phyloP scores from a whole-genome alignment of 2,797 vertebrate genomes.

The Scarus forsteni region DNA sequence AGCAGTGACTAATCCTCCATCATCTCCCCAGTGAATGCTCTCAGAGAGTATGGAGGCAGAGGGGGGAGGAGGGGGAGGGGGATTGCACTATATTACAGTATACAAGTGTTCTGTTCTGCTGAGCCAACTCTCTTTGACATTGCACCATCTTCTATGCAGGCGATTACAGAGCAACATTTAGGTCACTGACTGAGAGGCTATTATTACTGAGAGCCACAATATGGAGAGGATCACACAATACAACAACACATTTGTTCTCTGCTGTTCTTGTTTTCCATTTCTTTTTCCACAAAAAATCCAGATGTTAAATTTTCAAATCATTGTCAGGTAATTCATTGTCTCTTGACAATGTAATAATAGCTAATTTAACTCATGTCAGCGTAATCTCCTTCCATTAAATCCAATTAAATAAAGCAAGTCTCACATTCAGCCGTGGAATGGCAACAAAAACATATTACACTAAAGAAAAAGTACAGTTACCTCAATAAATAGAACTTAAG shows the following conservation, averaged over 20 bases:
- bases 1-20: slow-evolving; percentile 68
- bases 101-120: slow-evolving; percentile 60
- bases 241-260: background rate
- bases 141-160: slow-evolving; percentile 63
- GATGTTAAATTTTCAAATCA: background rate
- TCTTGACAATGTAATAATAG: background rate
- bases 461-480: too few species aligned
- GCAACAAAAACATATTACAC: too few species aligned
- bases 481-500: too few species aligned
- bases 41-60: slow-evolving; percentile 32
- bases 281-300: background rate
- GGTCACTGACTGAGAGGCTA: slow-evolving; percentile 45
- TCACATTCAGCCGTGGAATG: too few species aligned
- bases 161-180: slow-evolving; percentile 57
- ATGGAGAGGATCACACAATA: background rate
- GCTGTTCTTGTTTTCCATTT: slow-evolving; percentile 4
- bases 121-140: slow-evolving; percentile 72
- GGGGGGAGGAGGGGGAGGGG: background rate
- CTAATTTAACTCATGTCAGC: too few species aligned
- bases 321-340: background rate
- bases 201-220: slow-evolving; percentile 15
- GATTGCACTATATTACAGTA: slow-evolving; percentile 57
- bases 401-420: too few species aligned
- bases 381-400: too few species aligned
- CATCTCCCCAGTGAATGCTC: slow-evolving; percentile 57